Conservation (phyloP, 2,113 vertebrate species). For the Scophthalmus maximus region DNA sequence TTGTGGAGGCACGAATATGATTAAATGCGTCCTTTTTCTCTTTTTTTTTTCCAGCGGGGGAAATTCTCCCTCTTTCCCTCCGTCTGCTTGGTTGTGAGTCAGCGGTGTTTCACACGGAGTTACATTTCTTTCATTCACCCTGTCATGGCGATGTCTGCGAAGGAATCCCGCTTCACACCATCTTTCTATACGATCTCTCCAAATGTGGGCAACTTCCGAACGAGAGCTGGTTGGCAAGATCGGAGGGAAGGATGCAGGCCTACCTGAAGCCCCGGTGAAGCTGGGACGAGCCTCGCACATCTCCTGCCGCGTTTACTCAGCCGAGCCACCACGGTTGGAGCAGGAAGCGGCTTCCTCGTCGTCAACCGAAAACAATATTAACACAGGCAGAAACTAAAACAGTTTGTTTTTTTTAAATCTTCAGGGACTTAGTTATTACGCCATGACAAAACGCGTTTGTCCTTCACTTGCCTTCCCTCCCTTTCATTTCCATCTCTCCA, state of each 20-base stretch:
- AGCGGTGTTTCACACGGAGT: neutral
- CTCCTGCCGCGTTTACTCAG: neutral
- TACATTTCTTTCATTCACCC: neutral
- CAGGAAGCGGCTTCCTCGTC: neutral
- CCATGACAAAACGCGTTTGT: no score
- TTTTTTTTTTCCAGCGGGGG: neutral
- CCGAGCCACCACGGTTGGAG: neutral
- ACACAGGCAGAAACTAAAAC: neutral
- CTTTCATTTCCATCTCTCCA: neutral
- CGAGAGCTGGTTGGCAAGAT: no score
- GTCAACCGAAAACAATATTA: neutral
- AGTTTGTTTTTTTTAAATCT: no score
- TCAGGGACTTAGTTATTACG: neutral
- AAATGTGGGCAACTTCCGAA: no score
- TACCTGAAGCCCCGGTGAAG: no score
- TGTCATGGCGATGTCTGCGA: neutral
- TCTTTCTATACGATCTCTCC: neutral
- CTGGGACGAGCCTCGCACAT: no score
- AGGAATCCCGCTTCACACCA: neutral
- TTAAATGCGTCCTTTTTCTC: slow-evolving; percentile 39
- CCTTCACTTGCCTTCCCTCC: neutral
- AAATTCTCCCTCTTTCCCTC: neutral
- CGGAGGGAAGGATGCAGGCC: neutral
- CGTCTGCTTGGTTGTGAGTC: neutral
- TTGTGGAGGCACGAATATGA: slow-evolving; percentile 48